Base-by-base conservation (phyloP, 1,140 invertebrate genomes). In the Gryon sp. region DNA sequence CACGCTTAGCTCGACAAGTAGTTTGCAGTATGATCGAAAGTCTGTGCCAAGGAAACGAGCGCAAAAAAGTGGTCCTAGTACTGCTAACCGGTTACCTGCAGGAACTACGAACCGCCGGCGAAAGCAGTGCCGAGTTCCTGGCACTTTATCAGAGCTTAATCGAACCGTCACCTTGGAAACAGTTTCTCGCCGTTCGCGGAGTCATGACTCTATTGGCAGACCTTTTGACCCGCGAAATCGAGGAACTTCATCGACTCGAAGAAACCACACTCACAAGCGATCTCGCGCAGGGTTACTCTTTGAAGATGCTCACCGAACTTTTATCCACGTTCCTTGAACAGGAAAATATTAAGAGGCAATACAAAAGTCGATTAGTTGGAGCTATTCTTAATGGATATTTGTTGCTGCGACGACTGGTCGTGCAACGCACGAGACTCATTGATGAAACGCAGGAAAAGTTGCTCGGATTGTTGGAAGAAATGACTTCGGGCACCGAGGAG, bases 381-480 rank as follows among this genome's bases (percentile, higher is more conserved):
- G 93, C 96, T 66, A 93, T 97, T 4, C 90, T 99, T 0, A 97
- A 98, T 88, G 97, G 98, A 0, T 99, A 99, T 89, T 90, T 99
- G 32, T 96, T 96, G 0, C 88, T 99, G 40, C 90, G 97, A 14
- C 93, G 97, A 70, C 90, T 99, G 3, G 95, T 99, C 8, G 96
- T 99, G 41, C 97, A 99, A 87, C 90, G 98, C 57, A 99, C 98
- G 0, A 92, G 98, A 60, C 90, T 98, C 16, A 97, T 99, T 34
- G 97, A 99, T 87, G 97, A 99, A 85, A 98, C 98, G 1, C 97
- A 99, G 88, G 97, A 99, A 83, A 98, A 97, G 83, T 88, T 99
- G 7, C 89, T 99, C 0, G 97, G 98, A 84, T 90, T 99, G 59
- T 89, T 99, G 2, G 98, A 99, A 89, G 97, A 98, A 86, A 97